A percentile compares a stretch with the other conserved stretches of the same genome.
These are phyloP conservation scores for Gasterosteus nipponicus DNA, from an alignment of 2,113 vertebrate genomes.

Conservation along the genomic window DNA sequence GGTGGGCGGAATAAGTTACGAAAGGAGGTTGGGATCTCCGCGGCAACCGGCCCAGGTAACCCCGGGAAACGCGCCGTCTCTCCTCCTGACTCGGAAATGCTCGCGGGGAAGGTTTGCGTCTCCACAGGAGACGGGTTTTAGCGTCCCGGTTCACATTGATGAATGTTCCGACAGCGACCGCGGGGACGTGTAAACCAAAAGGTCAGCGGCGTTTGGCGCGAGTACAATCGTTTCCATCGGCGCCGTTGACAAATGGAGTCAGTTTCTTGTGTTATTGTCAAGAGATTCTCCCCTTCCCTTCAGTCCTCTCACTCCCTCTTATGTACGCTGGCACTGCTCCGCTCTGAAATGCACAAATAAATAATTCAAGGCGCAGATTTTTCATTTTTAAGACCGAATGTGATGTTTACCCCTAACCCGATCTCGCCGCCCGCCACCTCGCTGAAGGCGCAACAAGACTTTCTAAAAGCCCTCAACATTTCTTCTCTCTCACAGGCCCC, in stretches of 20 bases:
- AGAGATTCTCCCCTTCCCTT: conserved; percentile 37
- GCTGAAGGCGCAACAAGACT: conserved; percentile 43
- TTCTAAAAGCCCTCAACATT: conserved; percentile 32
- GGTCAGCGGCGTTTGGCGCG: conserved; percentile 55
- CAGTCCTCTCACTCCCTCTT: conserved; percentile 18
- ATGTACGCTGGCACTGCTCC: conserved; percentile 40
- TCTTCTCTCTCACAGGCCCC: conserved; percentile 57
- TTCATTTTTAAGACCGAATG: conserved; percentile 64
- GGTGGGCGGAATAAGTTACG: conserved; percentile 27
- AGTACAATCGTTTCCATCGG: conserved; percentile 56
- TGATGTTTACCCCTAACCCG: conserved; percentile 57
- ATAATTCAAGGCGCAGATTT: conserved; percentile 70
- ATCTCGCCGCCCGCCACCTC: conserved; percentile 36
- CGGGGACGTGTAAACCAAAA: conserved; percentile 69
- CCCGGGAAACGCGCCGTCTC: not conserved
- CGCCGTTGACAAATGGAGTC: conserved; percentile 67
- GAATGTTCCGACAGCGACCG: conserved; percentile 49
- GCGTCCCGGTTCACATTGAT: conserved; percentile 47
- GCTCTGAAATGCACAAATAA: conserved; percentile 67
- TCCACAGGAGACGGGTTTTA: conserved; percentile 6
- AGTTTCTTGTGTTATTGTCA: conserved; percentile 50
- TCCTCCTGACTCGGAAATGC: not conserved
- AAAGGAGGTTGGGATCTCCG: conserved; percentile 20
- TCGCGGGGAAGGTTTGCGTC: conserved; percentile 6
- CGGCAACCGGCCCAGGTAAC: not conserved